Evolutionary conservation across 2,888 invertebrate genomes (phyloP).

Genomic region (Lycia hirtaria): DNA sequence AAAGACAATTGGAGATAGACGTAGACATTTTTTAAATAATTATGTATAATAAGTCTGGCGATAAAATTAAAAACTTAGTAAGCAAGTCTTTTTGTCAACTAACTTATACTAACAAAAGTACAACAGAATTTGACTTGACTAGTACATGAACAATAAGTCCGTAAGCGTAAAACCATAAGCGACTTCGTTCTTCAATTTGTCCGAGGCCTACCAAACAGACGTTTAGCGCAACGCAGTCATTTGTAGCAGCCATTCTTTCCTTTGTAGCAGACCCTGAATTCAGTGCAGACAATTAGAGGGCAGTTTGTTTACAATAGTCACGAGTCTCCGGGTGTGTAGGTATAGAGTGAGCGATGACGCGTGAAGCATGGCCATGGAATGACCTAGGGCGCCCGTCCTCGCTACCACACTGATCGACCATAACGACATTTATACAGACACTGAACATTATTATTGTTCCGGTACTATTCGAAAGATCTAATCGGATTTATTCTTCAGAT

Average conservation of each 20-base stretch:
- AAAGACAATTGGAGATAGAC: too few species aligned
- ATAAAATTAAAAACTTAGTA: too few species aligned
- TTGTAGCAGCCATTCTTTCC: constrained; percentile 19
- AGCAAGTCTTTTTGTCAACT: too few species aligned
- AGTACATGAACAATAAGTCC: not conserved
- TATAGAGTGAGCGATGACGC: constrained; percentile 64
- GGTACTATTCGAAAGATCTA: constrained; percentile 44
- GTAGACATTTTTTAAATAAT: too few species aligned
- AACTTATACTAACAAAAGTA: too few species aligned
- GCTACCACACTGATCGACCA: constrained; percentile 66
- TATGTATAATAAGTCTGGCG: too few species aligned
- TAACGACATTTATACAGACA: constrained; percentile 61
- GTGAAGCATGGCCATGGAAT: constrained; percentile 73
- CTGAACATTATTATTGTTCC: constrained; percentile 54
- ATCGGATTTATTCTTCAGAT: constrained; percentile 6
- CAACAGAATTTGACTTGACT: not conserved
- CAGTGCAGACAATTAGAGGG: constrained; percentile 29
- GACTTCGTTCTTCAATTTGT: constrained; percentile 5
- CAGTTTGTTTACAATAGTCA: constrained; percentile 35
- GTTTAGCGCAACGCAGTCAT: constrained; percentile 18
- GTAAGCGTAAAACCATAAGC: not conserved
- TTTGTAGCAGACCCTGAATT: constrained; percentile 27
- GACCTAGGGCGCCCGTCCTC: constrained; percentile 74
- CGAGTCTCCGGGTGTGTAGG: constrained; percentile 44
- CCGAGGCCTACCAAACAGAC: constrained; percentile 3